A percentile compares a stretch with the other conserved stretches of the same genome.
Conservation (phyloP, 2,797 vertebrate genomes). For the Pangasius macronema region DNA sequence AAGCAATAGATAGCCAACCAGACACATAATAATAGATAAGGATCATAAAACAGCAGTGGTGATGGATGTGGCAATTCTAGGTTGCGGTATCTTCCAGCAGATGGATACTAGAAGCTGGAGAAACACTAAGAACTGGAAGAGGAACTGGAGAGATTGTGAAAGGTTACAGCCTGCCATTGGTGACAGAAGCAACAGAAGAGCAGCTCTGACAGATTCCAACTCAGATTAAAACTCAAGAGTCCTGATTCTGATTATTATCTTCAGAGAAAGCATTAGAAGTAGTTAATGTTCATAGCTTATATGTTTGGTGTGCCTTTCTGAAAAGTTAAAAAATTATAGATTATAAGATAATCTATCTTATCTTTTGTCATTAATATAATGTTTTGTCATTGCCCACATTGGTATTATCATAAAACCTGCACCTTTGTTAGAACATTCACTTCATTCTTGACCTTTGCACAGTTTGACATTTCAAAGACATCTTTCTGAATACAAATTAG, state of each 20-base stretch:
- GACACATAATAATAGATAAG: constrained; percentile 12
- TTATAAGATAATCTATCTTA: no score
- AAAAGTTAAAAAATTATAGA: neutral
- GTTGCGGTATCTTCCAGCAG: neutral
- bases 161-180: neutral
- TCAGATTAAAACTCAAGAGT: neutral
- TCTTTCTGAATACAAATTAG: neutral
- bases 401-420: no score
- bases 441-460: neutral
- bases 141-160: neutral
- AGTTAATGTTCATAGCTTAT: no score
- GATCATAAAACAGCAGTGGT: neutral
- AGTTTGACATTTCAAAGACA: neutral
- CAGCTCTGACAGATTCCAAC: neutral
- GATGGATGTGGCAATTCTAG: neutral
- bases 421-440: neutral
- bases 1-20: constrained; percentile 4
- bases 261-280: neutral
- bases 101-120: neutral
- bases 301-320: no score
- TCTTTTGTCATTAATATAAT: no score
- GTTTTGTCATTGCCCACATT: no score
- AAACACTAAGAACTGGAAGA: neutral
- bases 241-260: neutral
- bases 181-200: neutral